Evolutionary conservation across 2,797 vertebrate genomes (phyloP), one percentile per base, ranked within the genome.

Genomic region (Ctenopoma multispine): DNA sequence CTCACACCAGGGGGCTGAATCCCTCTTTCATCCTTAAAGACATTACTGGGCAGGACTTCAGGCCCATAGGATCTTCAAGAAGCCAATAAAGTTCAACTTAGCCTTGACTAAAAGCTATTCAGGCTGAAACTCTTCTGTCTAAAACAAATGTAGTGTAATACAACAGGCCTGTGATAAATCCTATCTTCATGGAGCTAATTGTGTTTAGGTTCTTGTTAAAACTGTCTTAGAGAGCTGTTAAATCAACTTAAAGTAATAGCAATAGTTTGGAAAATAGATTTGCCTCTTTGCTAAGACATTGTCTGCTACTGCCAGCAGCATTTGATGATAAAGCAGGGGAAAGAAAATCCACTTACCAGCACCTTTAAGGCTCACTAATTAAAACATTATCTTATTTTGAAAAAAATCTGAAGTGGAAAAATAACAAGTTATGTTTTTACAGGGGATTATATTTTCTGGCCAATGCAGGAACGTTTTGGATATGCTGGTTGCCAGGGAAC

Each of bases 11-110:
- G 36, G 27, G 36, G 20, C 23, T 34, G 5, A 21, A 65, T 63
- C 68, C 34, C 15, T 4, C 55, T 77, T 4, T 57, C 47, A 63
- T 65, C 63, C 44, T 62, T 24, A 49, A 69, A 48, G 43, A 54
- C 48, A 36, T 75, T 69, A 69, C 47, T 69, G 36, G 58, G 48
- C 18, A 40, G 24, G 51, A 23, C 46, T 38, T 71, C 21, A 24
- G 58, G 41, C 50, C 15, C 24, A 21, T 1, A 72, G 29, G n/a
- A 67, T 29, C 38, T 36, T 51, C 10, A 38, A 38, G 21, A 51
- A 38, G 20, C 56, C 31, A 12, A 56, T 72, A 18, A 76, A 59
- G 27, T 27, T 65, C 27, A 62, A 64, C 54, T 51, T 24, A 40
- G 44, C 55, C 47, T 58, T 62, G 20, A 82, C 48, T 47, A 1